Evolutionary conservation across 2,888 invertebrate species (phyloP), one percentile per base, ranked within the genome.

Genomic region (Chloroclystis v-ata): DNA sequence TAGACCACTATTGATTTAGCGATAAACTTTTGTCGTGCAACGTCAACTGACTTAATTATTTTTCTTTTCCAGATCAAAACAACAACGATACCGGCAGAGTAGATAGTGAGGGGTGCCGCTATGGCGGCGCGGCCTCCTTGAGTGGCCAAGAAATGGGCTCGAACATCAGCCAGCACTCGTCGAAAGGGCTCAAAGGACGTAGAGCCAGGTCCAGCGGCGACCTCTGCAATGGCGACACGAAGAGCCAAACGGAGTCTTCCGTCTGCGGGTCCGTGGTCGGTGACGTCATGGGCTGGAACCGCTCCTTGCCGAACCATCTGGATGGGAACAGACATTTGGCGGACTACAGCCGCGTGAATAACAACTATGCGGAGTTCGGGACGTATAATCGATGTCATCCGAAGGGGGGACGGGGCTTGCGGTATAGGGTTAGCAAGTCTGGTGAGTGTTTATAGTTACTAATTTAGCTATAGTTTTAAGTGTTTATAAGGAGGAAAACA

Each of bases 151-250:
- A 79, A 67, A 94, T 94, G 94, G 94, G 94, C 75, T 93, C 93
- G 52, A 94, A 93, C 89, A 91, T 93, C 71, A 93, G 93, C 88
- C 91, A 93, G 56, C 93, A 92, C 77, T 92, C 91, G 68, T 90
- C 91, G 64, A 93, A 93, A 69, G 91, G 93, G 60, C 89, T 93
- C 38, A 91, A 91, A 47, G 93, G 93, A 52, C 89, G 93, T 52
- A 84, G 93, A 56, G 92, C 93, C 28, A 91, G 93, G 60, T 93
- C 93, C 54, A 93, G 92, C 61, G 93, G 93, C 32, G 93, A 93
- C 76, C 90, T 94, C 30, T 93, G 92, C 86, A 92, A 92, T 80
- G 89, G 89, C 69, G 89, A 89, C 65, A 73, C 78, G 5, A 85
- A 87, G 56, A 83, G 80, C 54, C 85, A 87, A 52, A 85, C 86